These are phyloP conservation scores for Cossypha niveicapilla DNA, from an alignment of 2,797 vertebrate genomes.

Conservation along the genomic window DNA sequence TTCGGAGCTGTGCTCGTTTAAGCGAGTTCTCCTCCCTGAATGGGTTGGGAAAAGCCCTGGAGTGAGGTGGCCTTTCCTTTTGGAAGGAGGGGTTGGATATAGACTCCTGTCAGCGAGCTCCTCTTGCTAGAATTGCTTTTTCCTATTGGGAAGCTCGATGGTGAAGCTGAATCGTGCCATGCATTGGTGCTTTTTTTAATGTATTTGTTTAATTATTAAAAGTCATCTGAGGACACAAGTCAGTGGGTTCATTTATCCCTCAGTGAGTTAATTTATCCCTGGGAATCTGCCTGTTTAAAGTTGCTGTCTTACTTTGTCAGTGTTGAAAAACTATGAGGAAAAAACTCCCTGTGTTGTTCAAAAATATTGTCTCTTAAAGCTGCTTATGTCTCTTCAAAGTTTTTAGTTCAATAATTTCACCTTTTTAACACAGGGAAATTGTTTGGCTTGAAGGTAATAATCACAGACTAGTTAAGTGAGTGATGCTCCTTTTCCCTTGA, in stretches of 20 bases:
- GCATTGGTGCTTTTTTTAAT: accelerated
- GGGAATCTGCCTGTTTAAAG: not conserved
- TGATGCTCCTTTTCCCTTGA: not conserved
- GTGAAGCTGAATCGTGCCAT: not conserved
- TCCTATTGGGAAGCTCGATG: accelerated
- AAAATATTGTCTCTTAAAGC: not conserved
- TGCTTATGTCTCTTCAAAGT: not conserved
- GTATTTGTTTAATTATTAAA: not conserved
- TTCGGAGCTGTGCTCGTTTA: accelerated
- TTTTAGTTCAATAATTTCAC: not conserved
- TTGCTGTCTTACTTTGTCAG: not conserved
- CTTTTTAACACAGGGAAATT: not conserved
- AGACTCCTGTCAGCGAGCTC: accelerated
- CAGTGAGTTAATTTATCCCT: not conserved
- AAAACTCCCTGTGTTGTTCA: accelerated
- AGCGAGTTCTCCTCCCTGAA: accelerated
- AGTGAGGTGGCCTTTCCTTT: not conserved
- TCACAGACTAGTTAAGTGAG: not conserved
- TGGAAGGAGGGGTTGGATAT: not conserved
- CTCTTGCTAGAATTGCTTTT: not conserved
- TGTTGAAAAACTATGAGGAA: not conserved
- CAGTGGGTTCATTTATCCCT: not conserved
- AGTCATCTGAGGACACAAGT: not conserved
- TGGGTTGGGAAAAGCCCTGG: not conserved
- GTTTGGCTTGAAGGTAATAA: not conserved